Percentiles rank a stretch among this genome's conserved stretches.
These are phyloP conservation scores for Apamea anceps DNA, from an alignment of 2,888 invertebrate species.

Conservation along the genomic window DNA sequence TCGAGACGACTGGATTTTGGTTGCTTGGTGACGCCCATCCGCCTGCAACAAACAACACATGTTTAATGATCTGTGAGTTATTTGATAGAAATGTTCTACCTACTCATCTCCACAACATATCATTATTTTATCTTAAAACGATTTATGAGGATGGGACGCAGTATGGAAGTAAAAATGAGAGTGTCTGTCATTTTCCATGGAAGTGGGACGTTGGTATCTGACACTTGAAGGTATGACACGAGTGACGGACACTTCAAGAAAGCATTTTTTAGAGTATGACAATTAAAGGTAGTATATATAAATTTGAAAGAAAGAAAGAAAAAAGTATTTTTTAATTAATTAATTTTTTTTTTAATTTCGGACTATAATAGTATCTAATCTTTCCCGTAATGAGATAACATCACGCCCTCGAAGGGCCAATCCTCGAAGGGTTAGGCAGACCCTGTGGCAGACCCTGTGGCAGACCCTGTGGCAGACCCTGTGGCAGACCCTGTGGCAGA, in stretches of 20 bases:
- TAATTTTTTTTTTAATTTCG: too few relatives aligned
- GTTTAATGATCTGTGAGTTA: background rate
- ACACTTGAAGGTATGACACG: background rate
- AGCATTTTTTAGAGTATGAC: background rate
- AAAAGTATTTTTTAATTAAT: too few relatives aligned
- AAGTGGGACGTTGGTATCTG: background rate
- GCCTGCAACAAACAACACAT: slow-evolving; percentile 81
- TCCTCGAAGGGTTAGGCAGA: too few relatives aligned
- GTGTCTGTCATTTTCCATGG: background rate
- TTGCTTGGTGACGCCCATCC: slow-evolving; percentile 88
- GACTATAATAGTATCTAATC: background rate
- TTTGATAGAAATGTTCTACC: too few relatives aligned
- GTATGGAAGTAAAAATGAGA: background rate
- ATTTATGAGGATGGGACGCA: background rate
- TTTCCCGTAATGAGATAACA: too few relatives aligned
- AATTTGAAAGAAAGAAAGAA: too few relatives aligned
- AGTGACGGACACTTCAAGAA: background rate
- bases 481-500: too few relatives aligned
- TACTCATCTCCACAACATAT: background rate
- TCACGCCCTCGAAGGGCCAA: too few relatives aligned
- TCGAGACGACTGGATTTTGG: slow-evolving; percentile 89
- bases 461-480: too few relatives aligned
- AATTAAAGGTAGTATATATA: background rate
- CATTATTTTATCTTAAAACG: background rate
- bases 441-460: too few relatives aligned